Base-by-base conservation (phyloP, 2,888 invertebrate species). In the Perdita meconis region DNA sequence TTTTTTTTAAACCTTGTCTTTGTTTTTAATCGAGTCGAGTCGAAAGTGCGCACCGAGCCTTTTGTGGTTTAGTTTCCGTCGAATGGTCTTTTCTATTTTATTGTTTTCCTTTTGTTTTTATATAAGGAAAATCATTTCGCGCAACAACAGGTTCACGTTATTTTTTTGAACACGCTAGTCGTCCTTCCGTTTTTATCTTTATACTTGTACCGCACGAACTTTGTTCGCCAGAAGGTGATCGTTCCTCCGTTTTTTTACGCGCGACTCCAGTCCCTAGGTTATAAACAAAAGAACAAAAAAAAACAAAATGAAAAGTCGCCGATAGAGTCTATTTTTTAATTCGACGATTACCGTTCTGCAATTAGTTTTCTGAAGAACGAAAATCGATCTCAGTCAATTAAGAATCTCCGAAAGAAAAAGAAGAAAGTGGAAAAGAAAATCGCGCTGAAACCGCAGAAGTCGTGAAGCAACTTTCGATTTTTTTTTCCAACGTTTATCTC, bases 331-430 rank as follows among this genome's bases (percentile, higher is more conserved):
- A 70, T 70, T 70, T 65, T 60, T 64, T 38, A 26, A 40, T 57
- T 30, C 72, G 53, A 57, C 47, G 30, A 44, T 26, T 24, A 59
- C 22, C 47, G 55, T 30, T 63, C 30, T 40, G n/a, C 36, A 19
- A 59, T 38, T 30, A 59, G 38, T 44, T 60, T 26, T 26, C 34
- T 38, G 30, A 16, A 19, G 34, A 47, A 36, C 44, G 53, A 55
- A 47, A 38, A 22, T 44, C 67, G 67, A 67, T 67, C 66, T 66
- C 75, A 74, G 76, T 76, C 76, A 76, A 75, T 76, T 74, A 75
- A 51, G n/a, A 34, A 36, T 51, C 38, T 30, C 30, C 40, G 10
- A 2, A 19, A 24, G 12, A 6, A 10, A n/a, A 10, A 0, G 19
- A 64, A 10, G 19, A 64, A 10, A 5, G 34, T 13, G 12, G 36